Evolutionary conservation across 2,888 invertebrate genomes (phyloP).

Genomic region (Belgica antarctica): DNA sequence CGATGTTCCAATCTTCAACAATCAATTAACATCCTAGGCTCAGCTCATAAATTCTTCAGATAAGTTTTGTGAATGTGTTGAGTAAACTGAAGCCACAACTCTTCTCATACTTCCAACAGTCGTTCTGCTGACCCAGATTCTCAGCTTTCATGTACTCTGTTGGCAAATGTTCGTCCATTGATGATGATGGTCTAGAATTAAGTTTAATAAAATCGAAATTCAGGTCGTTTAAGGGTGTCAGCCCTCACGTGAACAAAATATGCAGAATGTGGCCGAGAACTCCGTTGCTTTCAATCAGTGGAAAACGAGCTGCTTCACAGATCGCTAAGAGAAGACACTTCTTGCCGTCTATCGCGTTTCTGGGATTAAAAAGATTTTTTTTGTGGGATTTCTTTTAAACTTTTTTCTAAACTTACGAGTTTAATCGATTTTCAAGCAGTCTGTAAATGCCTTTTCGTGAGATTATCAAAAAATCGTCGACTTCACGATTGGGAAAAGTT

Average conservation of each 20-base stretch:
- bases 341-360: conserved; percentile 28
- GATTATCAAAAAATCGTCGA: too few relatives aligned
- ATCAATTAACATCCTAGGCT: too few relatives aligned
- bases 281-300: conserved; percentile 27
- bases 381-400: too few relatives aligned
- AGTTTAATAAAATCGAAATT: neutral
- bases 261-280: conserved; percentile 29
- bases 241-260: conserved; percentile 34
- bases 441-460: conserved; percentile 32
- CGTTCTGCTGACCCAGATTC: conserved; percentile 3
- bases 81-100: conserved; percentile 14
- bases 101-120: conserved; percentile 13
- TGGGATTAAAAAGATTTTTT: neutral
- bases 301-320: conserved; percentile 33
- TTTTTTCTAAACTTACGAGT: conserved; percentile 6
- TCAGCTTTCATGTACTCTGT: conserved; percentile 18
- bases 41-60: too few relatives aligned
- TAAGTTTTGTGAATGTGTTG: conserved; percentile 11
- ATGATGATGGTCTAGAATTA: conserved; percentile 22
- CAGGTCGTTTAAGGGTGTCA: neutral
- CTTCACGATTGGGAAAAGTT: too few relatives aligned
- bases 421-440: conserved; percentile 18
- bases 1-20: too few relatives aligned
- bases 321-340: conserved; percentile 35
- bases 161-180: conserved; percentile 30